Percentiles rank a stretch among this genome's conserved stretches.
Conservation (phyloP, 1,140 invertebrate genomes). For the Diachasmimorpha longicaudata region DNA sequence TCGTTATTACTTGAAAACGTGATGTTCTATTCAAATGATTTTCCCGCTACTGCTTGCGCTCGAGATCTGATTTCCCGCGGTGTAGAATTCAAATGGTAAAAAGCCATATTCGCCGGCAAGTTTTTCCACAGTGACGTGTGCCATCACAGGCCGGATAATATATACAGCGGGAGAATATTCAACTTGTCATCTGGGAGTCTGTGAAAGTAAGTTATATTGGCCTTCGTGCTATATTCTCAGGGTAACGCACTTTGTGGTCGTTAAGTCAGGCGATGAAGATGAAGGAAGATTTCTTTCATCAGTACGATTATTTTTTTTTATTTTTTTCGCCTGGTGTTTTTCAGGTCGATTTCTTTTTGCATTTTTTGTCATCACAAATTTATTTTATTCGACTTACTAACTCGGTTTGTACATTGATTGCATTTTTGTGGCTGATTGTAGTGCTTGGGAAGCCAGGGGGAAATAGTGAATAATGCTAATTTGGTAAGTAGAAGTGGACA, state of each 20-base stretch:
- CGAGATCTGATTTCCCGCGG: not conserved
- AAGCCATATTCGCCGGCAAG: not conserved
- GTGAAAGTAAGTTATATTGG: slow-evolving; percentile 8
- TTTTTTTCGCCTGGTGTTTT: not conserved
- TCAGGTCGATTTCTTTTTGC: too few relatives aligned
- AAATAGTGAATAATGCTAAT: slow-evolving; percentile 56
- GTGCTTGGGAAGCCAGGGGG: slow-evolving; percentile 30
- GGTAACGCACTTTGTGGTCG: slow-evolving; percentile 4
- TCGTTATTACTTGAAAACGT: slow-evolving; percentile 22
- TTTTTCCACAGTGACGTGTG: not conserved
- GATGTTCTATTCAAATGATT: slow-evolving; percentile 7
- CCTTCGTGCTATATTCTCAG: not conserved
- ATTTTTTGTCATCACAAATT: not conserved
- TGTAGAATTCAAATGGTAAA: not conserved
- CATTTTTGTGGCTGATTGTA: slow-evolving; percentile 42
- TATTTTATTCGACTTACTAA: not conserved
- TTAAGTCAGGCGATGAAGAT: not conserved
- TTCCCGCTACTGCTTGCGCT: not conserved
- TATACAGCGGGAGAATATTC: not conserved
- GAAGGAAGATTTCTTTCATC: not conserved
- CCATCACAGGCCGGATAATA: not conserved
- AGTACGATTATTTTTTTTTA: not conserved
- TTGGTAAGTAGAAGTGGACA: slow-evolving; percentile 57
- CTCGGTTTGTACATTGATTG: slow-evolving; percentile 47
- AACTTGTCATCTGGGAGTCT: not conserved